phyloP scores from a whole-genome alignment of 2,888 invertebrate genomes.

The Athalia circularis region DNA sequence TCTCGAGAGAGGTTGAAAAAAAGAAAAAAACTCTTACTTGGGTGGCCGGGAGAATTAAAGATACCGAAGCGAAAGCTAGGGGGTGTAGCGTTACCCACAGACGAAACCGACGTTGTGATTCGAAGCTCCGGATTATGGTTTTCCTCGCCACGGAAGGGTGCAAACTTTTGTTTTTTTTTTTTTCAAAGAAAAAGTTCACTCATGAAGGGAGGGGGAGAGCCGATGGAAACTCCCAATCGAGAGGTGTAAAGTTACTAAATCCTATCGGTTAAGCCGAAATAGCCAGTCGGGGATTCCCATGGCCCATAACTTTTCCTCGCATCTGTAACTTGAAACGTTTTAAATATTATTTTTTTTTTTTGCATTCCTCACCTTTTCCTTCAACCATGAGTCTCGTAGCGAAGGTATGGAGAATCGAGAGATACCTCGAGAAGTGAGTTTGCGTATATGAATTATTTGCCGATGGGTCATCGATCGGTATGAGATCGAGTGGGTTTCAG shows the following conservation, averaged over 20 bases:
- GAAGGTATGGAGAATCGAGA: no score
- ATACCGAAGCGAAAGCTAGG: not conserved
- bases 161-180: not conserved
- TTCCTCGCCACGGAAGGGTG: not conserved
- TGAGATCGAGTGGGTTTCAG: not conserved
- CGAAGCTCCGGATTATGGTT: not conserved
- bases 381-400: no score
- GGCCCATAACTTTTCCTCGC: not conserved
- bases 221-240: not conserved
- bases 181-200: not conserved
- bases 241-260: conserved; percentile 26
- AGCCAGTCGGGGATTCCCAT: not conserved
- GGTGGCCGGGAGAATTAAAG: conserved; percentile 8
- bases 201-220: no score
- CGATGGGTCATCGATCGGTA: not conserved
- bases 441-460: not conserved
- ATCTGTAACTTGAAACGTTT: not conserved
- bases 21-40: not conserved
- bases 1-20: not conserved
- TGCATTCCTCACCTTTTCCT: no score
- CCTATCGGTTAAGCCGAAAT: not conserved
- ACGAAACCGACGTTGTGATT: not conserved
- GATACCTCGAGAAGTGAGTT: not conserved
- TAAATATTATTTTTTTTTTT: no score
- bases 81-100: conserved; percentile 1